Conservation (phyloP, 2,888 invertebrate species). For the Philopedon plagiatum region DNA sequence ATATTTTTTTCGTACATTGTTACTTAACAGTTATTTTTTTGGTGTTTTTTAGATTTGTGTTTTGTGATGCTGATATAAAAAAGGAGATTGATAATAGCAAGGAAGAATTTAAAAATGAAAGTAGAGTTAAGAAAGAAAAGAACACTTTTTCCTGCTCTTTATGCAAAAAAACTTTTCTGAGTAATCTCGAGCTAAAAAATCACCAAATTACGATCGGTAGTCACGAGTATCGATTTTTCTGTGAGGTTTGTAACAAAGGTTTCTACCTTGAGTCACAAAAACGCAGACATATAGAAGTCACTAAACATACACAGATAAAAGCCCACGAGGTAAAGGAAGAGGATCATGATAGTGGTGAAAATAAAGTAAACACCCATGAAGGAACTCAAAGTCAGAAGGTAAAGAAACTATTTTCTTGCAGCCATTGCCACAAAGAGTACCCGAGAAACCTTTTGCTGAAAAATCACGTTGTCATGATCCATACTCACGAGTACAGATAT, state of each 20-base stretch:
- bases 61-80: too few relatives aligned
- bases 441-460: conserved; percentile 1
- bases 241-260: conserved; percentile 68
- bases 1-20: too few relatives aligned
- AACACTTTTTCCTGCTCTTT: background rate
- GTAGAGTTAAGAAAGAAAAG: background rate
- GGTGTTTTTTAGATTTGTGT: too few relatives aligned
- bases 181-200: conserved; percentile 1
- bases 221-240: conserved; percentile 65
- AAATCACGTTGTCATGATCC: conserved; percentile 37
- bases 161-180: conserved; percentile 10
- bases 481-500: conserved; percentile 62
- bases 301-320: too few relatives aligned
- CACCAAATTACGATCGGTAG: conserved; percentile 3
- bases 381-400: background rate
- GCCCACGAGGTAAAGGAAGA: background rate
- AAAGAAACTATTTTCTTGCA: background rate
- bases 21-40: too few relatives aligned
- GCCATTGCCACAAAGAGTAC: conserved; percentile 42
- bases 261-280: conserved; percentile 57
- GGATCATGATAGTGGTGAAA: too few relatives aligned
- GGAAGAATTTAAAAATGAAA: too few relatives aligned
- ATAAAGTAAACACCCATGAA: too few relatives aligned
- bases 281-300: background rate
- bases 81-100: too few relatives aligned